Evolutionary conservation across 2,888 invertebrate species (phyloP), one percentile per base, ranked within the genome.

Genomic region (Scaptomyza polygonia): DNA sequence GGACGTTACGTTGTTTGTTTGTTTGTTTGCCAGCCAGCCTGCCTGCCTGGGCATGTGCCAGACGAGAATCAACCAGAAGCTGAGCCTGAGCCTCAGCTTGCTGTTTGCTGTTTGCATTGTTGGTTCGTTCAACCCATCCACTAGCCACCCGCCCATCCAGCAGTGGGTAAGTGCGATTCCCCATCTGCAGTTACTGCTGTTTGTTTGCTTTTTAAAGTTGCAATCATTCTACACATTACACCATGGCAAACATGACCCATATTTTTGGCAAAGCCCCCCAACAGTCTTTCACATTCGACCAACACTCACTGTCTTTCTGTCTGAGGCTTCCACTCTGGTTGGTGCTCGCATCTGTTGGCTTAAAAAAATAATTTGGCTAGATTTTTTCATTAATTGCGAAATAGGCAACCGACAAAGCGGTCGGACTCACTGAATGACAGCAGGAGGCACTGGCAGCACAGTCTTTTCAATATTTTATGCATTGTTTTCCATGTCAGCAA

Each of bases 161-260:
- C 12, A 21, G 5, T 53, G 54, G 52, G 52, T 43, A 52, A 54
- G 47, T 42, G 68, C 55, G 45, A 18, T 57, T 30, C 27, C 21
- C 56, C 40, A 52, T 55, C 62, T 63, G 59, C 21, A 71, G 56
- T 59, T 58, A 54, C 59, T 57, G 25, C 52, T 74, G 79, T 77
- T 85, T 84, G 83, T 87, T 84, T 87, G 72, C 75, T 75, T 87
- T 84, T 87, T 83, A 84, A 84, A 77, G 77, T 89, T 89, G 89
- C 88, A 89, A 89, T 89, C 87, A 88, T 89, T 88, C 88, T 88
- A 88, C 86, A 84, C 84, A 89, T 89, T 89, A 88, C 89, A 88
- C 84, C 86, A 88, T 72, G 67, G 86, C 86, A 89, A 89, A 89
- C 89, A 90, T 89, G 90, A 90, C 90, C 89, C 86, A 89, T 84